Base-by-base conservation (phyloP, 2,113 vertebrate genomes). In the Perognathus longimembris region DNA sequence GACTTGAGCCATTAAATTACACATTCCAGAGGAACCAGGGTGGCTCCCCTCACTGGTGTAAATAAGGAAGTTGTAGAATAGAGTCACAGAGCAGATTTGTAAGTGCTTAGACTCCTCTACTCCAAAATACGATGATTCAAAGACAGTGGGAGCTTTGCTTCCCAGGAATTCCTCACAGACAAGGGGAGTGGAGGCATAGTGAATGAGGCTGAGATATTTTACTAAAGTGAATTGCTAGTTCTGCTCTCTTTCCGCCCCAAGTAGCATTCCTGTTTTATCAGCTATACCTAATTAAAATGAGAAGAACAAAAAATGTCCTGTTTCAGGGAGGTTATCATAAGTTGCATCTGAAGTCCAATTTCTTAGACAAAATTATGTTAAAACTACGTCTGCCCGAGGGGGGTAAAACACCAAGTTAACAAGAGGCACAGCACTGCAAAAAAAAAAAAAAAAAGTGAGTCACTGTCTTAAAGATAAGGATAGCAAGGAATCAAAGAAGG, bases 301-400 rank as follows among this genome's bases (percentile, higher is more conserved):
- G 14, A 85, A 90, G 63, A 76, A 69, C 75, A 32, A 36, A 88
- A 73, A 83, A 89, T 15, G 8, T 28, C 71, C 57, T 87, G 67
- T 93, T 90, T 50, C 54, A 80, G 73, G 73, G 67, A 73, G 42
- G 63, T 87, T 81, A 89, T 71, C 30, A 0, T 6, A 59, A 83
- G 18, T 63, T 36, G 22, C 4, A 71, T 93, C 77, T 92, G 40
- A 92, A 96, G 80, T 83, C 82, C 66, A 88, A 66, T 87, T 84
- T 34, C 34, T 95, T 40, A 87, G 34, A 74, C 61, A 75, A 94
- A 92, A 84, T 75, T 34, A 89, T 69, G 10, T 40, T 63, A 42
- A 94, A 85, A 42, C n/a, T 69, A 38, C 42, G 54, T 89, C 80
- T 89, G 79, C 69, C 18, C 61, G 22, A 50, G 69, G 89, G 24